Evolutionary conservation across 2,888 invertebrate genomes (phyloP), one percentile per base, ranked within the genome.

Genomic region (Drosophila helvetica): DNA sequence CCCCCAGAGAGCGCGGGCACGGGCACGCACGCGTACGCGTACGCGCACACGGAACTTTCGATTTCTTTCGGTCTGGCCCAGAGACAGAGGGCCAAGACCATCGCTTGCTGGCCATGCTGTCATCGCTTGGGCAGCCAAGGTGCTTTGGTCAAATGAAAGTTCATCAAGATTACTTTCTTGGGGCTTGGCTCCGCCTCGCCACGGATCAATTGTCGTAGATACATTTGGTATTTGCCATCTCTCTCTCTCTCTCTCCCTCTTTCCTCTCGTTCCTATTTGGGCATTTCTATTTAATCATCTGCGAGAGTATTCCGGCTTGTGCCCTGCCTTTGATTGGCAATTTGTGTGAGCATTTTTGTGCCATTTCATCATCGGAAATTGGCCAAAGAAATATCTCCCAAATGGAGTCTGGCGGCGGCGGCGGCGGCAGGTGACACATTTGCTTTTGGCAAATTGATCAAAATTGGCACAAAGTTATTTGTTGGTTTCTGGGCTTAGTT

Each of bases 281-380:
- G 69, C 69, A 68, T 67, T 67, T 67, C 66, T 55, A 50, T 47
- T 67, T 46, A 68, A 67, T 67, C 67, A 68, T 69, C 51, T 55
- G 50, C 51, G 9, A n/a, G 19, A 6, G 10, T 38, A 10, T 19
- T 18, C 12, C n/a, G n/a, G 18, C 27, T 43, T n/a, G 10, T 61
- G 55, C 25, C 38, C 10, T 33, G 33, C 17, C 22, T 65, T 58
- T 33, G 54, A 51, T 55, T 67, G 46, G 46, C 22, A 22, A 22
- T 22, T 22, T 22, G 3, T 22, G 22, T 54, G 50, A 57, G 66
- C 55, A 77, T 77, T 68, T 80, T 80, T 80, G 72, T 65, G 79
- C 58, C 73, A 80, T 88, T 86, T 84, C 85, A 79, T 88, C 88
- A 85, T 75, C 74, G 27, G 30, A 83, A 78, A 86, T 86, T 83